These are phyloP conservation scores for Caerostris darwini DNA, from an alignment of 1,140 invertebrate genomes.

Conservation along the genomic window DNA sequence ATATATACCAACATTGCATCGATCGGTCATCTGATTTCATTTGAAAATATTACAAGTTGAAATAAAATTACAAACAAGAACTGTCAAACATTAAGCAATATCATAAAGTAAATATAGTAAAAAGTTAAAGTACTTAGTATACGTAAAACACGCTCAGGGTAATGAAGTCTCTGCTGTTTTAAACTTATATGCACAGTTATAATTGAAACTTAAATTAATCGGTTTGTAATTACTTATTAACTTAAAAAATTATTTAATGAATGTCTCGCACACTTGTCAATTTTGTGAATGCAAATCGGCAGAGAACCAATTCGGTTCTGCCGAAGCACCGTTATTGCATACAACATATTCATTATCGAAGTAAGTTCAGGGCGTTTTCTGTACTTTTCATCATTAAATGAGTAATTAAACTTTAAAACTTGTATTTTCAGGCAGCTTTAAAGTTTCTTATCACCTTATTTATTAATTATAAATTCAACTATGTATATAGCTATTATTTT, in stretches of 20 bases:
- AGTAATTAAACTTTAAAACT: not conserved
- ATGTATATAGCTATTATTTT: too few relatives aligned
- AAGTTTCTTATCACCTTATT: too few relatives aligned
- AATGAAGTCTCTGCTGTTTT: not conserved
- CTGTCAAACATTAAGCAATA: conserved; percentile 15
- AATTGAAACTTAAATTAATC: conserved; percentile 9
- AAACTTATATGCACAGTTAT: not conserved
- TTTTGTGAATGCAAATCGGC: conserved; percentile 77
- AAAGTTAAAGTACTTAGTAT: not conserved
- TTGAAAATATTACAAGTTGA: conserved; percentile 14
- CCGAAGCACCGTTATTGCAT: conserved; percentile 72
- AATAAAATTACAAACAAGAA: not conserved
- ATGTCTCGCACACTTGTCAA: conserved; percentile 75
- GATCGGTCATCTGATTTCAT: conserved; percentile 10
- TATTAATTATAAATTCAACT: too few relatives aligned
- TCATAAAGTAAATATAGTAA: not conserved
- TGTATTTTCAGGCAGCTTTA: too few relatives aligned
- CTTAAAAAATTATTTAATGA: conserved; percentile 78
- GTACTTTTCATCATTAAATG: not conserved
- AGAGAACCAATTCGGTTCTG: conserved; percentile 72
- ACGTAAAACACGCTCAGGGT: not conserved
- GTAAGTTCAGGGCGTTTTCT: conserved; percentile 42
- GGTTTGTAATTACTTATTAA: not conserved
- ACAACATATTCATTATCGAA: conserved; percentile 73
- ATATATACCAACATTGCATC: conserved; percentile 13